These are phyloP conservation scores for Toxotes lorentzi DNA, from an alignment of 2,797 vertebrate genomes.

Conservation along the genomic window DNA sequence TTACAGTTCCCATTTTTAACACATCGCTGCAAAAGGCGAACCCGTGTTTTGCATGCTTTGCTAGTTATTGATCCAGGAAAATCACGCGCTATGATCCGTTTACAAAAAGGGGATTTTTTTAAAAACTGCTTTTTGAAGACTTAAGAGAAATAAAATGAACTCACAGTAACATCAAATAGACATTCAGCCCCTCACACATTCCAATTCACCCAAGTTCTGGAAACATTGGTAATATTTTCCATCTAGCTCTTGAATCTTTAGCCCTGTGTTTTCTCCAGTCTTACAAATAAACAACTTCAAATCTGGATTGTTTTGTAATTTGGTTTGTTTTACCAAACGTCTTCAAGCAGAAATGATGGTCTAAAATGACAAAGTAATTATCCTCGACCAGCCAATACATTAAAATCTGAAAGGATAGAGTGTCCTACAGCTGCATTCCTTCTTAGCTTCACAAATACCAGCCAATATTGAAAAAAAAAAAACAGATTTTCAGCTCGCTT, in stretches of 20 bases:
- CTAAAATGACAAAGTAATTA: background rate
- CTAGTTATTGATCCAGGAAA: constrained; percentile 6
- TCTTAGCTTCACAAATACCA: constrained; percentile 32
- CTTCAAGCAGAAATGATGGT: background rate
- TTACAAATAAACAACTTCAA: background rate
- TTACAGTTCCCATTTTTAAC: constrained; percentile 30
- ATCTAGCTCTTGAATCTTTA: background rate
- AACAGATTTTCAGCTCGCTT: constrained; percentile 25
- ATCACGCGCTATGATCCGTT: background rate
- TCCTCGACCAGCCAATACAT: background rate
- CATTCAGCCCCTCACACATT: background rate
- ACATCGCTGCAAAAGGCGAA: background rate
- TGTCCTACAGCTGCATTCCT: constrained; percentile 5
- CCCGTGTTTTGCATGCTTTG: background rate
- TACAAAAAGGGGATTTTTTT: background rate
- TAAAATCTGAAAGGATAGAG: constrained; percentile 8
- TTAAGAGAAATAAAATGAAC: background rate
- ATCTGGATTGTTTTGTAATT: background rate
- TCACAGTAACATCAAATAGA: background rate
- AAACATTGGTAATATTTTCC: constrained; percentile 42
- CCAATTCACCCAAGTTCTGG: background rate
- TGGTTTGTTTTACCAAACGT: background rate
- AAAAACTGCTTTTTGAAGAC: background rate
- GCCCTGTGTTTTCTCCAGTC: background rate
- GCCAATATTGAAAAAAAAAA: constrained; percentile 7